These are phyloP conservation scores for Picathartes gymnocephalus DNA, from an alignment of 2,113 vertebrate species.

Conservation along the genomic window DNA sequence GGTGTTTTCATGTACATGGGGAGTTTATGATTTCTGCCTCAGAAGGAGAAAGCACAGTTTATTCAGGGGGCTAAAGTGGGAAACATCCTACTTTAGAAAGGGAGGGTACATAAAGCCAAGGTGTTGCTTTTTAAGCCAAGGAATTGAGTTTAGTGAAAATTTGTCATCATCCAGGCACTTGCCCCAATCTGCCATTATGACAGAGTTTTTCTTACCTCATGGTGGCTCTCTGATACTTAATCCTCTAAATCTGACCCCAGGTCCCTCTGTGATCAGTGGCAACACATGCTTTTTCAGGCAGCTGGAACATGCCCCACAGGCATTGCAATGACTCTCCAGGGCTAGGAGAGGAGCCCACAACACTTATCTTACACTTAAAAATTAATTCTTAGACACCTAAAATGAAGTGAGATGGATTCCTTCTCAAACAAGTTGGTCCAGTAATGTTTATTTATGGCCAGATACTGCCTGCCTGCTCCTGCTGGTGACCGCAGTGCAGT, in stretches of 20 bases:
- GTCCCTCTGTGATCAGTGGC: neutral
- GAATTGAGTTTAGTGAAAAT: neutral
- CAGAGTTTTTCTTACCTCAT: neutral
- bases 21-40: neutral
- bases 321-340: neutral
- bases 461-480: neutral
- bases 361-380: neutral
- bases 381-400: neutral
- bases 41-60: neutral
- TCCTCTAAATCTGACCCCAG: neutral
- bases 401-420: neutral
- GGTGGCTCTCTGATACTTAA: neutral
- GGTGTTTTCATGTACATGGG: neutral
- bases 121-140: neutral
- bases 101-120: neutral
- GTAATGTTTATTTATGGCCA: neutral
- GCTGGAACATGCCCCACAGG: neutral
- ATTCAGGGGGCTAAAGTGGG: neutral
- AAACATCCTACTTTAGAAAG: neutral
- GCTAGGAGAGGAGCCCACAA: neutral
- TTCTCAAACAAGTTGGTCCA: neutral
- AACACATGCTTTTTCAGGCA: neutral
- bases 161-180: neutral
- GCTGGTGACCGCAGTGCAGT: neutral
- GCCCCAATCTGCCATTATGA: neutral